Base-by-base conservation (phyloP, 2,888 invertebrate species). In the Ormyrus rosae region DNA sequence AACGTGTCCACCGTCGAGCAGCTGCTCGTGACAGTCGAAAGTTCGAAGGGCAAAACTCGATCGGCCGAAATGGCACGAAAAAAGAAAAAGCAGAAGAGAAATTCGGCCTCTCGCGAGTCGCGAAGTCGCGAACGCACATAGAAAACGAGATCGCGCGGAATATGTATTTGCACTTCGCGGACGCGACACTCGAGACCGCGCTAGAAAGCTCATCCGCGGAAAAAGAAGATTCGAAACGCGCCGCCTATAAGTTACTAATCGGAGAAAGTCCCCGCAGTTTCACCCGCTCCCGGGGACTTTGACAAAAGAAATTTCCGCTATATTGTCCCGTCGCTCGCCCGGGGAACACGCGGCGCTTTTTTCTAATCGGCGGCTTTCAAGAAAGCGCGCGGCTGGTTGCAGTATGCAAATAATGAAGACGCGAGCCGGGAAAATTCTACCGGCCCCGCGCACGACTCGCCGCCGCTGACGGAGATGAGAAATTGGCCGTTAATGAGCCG, bases 201-300 rank as follows among this genome's bases (percentile, higher is more conserved):
- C 50, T 48, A 13, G 64, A 64, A 53, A 68, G 55, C 55, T 19
- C 65, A 34, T 8, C 4, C 10, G 53, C 68, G 55, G n/a, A 55
- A 56, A 68, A 65, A 68, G 55, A 55, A n/a, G 51, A 55, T 55
- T 68, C 45, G 68, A 68, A 68, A 68, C 68, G 5, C 11, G 6
- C 9, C 51, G 55, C 68, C 55, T 55, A 6, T 68, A 67, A 19
- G 34, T 45, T 55, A 68, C 55, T 68, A 55, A 55, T 68, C 68
- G 55, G 68, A 55, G 68, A 68, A 68, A 68, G 68, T 68, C 55
- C 45, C n/a, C 9, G 46, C 53, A 7, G 46, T 64, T 73, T 73
- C 73, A 73, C 73, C 72, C 72, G 63, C 61, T 13, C 7, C 13
- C 4, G 51, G 10, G 46, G 2, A 11, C 10, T 46, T 60, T 5